phyloP scores from a whole-genome alignment of 2,113 vertebrate genomes.

The Stegastes partitus region DNA sequence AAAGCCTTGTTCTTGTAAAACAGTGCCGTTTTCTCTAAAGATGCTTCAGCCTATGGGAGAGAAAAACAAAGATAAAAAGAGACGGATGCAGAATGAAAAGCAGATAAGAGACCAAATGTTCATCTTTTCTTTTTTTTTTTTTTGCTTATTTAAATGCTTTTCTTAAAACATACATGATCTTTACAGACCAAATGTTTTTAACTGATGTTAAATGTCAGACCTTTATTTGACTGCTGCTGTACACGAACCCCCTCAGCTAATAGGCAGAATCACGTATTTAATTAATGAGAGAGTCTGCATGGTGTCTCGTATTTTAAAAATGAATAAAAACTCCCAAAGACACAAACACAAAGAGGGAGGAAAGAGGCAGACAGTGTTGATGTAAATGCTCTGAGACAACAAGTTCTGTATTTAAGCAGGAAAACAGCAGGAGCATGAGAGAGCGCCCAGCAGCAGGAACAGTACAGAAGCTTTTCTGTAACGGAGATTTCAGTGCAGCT shows the following conservation, averaged over 20 bases:
- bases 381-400: background rate
- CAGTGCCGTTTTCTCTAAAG: background rate
- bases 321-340: slow-evolving; percentile 5
- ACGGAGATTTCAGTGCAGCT: slow-evolving; percentile 1
- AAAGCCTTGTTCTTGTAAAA: background rate
- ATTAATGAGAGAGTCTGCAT: background rate
- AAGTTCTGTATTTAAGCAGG: background rate
- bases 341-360: background rate
- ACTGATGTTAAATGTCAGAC: background rate
- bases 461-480: background rate
- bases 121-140: background rate
- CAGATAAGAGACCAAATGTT: background rate
- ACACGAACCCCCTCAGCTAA: background rate
- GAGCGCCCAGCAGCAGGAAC: background rate
- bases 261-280: background rate
- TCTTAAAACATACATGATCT: background rate
- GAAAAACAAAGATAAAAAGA: background rate
- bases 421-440: background rate
- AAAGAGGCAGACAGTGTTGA: background rate
- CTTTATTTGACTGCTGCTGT: too few species aligned
- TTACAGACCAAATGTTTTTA: background rate
- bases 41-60: background rate
- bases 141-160: background rate
- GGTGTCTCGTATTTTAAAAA: slow-evolving; percentile 4
- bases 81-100: background rate